Percentiles rank a stretch among this genome's conserved stretches.
These are phyloP conservation scores for Drosophila meridionalis DNA, from an alignment of 2,888 invertebrate species.

Conservation along the genomic window DNA sequence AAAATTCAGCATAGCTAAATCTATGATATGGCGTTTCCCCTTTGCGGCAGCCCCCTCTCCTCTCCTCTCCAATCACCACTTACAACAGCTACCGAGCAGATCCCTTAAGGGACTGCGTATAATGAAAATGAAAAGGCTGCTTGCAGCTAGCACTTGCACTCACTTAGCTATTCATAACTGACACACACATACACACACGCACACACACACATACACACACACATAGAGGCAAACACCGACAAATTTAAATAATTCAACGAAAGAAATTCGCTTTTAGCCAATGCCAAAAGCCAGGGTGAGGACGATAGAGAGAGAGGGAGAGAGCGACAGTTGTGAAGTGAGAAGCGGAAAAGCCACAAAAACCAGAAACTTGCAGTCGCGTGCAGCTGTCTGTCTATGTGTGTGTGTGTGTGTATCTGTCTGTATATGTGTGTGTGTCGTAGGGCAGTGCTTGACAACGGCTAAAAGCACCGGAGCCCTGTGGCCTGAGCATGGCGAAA, in stretches of 20 bases:
- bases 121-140: conserved; percentile 45
- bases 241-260: conserved; percentile 70
- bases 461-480: conserved; percentile 18
- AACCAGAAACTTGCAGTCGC: conserved; percentile 65
- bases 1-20: conserved; percentile 1
- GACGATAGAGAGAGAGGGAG: conserved; percentile 1
- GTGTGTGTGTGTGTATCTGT: not conserved
- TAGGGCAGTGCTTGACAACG: conserved; percentile 40
- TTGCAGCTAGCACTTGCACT: conserved; percentile 50
- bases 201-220: conserved; percentile 1
- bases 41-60: not conserved
- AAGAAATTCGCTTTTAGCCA: conserved; percentile 63
- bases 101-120: conserved; percentile 17
- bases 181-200: conserved; percentile 34
- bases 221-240: conserved; percentile 20
- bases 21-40: conserved; percentile 8
- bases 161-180: conserved; percentile 75
- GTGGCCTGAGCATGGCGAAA: conserved; percentile 8
- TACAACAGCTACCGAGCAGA: not conserved
- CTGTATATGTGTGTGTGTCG: conserved; percentile 14
- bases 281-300: conserved; percentile 28
- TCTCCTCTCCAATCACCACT: not conserved
- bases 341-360: conserved; percentile 55
- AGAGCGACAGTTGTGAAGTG: conserved; percentile 10
- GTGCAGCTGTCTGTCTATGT: conserved; percentile 15